Evolutionary conservation across 2,113 vertebrate genomes (phyloP).

Genomic region (Nerophis lumbriciformis): DNA sequence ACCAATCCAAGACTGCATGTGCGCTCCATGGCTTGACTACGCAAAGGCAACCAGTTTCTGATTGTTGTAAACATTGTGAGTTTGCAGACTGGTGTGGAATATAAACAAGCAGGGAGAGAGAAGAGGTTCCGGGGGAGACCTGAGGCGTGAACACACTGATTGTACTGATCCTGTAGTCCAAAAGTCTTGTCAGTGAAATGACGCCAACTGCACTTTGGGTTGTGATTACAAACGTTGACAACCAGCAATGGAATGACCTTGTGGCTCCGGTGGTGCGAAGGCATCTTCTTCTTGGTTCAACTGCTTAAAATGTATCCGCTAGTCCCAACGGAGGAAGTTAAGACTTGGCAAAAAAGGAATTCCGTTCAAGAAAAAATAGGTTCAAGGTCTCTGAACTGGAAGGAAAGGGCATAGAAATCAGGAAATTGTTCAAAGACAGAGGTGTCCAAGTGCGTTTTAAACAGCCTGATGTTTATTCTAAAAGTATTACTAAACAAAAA

Average conservation of each 20-base stretch:
- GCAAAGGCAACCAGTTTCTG: constrained; percentile 28
- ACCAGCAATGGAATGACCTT: constrained; percentile 11
- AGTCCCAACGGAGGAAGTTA: constrained; percentile 4
- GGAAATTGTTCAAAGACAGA: neutral
- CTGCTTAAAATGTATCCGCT: constrained; percentile 17
- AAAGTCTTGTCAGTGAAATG: constrained; percentile 10
- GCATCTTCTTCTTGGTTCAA: constrained; percentile 45
- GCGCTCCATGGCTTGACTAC: constrained; percentile 7
- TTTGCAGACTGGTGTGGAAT: constrained; percentile 41
- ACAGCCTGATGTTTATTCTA: too few relatives aligned
- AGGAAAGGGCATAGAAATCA: neutral
- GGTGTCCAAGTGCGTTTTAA: too few relatives aligned
- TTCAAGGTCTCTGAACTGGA: neutral
- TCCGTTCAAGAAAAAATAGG: neutral
- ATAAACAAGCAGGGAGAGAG: constrained; percentile 47
- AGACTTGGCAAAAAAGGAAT: constrained; percentile 19
- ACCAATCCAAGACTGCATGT: constrained; percentile 14
- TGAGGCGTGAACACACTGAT: constrained; percentile 60
- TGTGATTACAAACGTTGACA: constrained; percentile 5
- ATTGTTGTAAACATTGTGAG: constrained; percentile 56
- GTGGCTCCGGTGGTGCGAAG: constrained; percentile 44
- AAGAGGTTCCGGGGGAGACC: constrained; percentile 45
- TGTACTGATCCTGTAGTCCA: constrained; percentile 43
- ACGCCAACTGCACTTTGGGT: constrained; percentile 13
- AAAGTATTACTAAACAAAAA: too few relatives aligned